phyloP scores from a whole-genome alignment of 2,888 invertebrate genomes.

The Tenthredo amoena region DNA sequence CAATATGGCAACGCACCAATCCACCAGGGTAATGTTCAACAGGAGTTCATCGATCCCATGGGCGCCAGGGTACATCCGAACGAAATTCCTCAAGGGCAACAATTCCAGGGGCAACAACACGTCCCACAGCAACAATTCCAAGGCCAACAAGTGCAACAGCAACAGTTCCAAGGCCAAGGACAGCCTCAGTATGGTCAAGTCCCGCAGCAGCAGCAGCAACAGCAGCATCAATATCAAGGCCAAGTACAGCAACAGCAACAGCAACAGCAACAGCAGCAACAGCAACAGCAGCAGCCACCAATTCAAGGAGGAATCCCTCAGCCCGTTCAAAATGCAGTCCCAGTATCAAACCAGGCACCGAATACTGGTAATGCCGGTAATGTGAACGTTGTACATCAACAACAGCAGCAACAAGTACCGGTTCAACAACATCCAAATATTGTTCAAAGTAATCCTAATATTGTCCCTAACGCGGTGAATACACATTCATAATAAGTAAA shows the following conservation, averaged over 20 bases:
- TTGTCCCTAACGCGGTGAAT: constrained; percentile 26
- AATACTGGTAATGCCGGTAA: constrained; percentile 45
- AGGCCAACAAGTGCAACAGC: constrained; percentile 61
- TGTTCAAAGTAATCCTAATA: constrained; percentile 26
- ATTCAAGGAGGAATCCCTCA: constrained; percentile 47
- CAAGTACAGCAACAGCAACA: constrained; percentile 63
- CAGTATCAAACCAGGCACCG: background rate
- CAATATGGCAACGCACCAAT: constrained; percentile 58
- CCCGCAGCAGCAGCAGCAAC: constrained; percentile 63
- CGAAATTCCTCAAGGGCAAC: constrained; percentile 59
- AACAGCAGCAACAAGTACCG: constrained; percentile 54
- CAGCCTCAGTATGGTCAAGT: constrained; percentile 62
- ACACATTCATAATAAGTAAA: constrained; percentile 15
- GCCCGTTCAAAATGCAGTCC: constrained; percentile 25
- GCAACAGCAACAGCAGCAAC: constrained; percentile 60
- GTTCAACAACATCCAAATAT: constrained; percentile 56
- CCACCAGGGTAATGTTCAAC: constrained; percentile 46
- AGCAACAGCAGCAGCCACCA: constrained; percentile 57
- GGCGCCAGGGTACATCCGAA: constrained; percentile 58
- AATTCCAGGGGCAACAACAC: constrained; percentile 61
- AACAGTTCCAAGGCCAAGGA: constrained; percentile 17
- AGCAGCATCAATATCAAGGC: constrained; percentile 62
- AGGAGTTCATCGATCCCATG: constrained; percentile 47
- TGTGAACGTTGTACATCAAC: constrained; percentile 56
- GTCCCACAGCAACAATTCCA: constrained; percentile 54